Evolutionary conservation across 2,797 vertebrate genomes (phyloP).

Genomic region (Aplochiton taeniatus): DNA sequence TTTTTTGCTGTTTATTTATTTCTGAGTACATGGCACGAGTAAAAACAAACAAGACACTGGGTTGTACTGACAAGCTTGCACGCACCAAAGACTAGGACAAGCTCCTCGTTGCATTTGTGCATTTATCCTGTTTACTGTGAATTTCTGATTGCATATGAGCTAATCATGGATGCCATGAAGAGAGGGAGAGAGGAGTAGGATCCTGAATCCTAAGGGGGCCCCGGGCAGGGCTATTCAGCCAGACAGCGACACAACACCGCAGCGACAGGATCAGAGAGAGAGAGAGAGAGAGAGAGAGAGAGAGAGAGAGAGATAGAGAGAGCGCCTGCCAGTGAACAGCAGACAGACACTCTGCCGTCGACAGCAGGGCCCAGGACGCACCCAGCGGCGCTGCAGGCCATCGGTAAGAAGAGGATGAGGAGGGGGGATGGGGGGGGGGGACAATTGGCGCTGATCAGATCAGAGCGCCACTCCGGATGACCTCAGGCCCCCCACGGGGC

Average conservation of each 20-base stretch:
- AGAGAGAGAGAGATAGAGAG: neutral
- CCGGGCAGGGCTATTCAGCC: neutral
- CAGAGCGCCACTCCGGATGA: conserved; percentile 70
- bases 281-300: neutral
- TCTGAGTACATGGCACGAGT: conserved; percentile 8
- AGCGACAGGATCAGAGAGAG: neutral
- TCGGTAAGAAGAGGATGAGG: conserved; percentile 37
- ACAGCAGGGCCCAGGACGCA: conserved; percentile 24
- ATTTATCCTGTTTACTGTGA: neutral
- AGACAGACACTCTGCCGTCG: conserved; percentile 20
- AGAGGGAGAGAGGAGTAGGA: neutral
- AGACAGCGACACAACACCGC: neutral
- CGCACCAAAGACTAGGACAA: neutral
- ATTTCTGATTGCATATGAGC: neutral
- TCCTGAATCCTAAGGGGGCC: neutral
- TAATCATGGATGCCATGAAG: neutral
- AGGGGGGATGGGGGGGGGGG: conserved; percentile 8
- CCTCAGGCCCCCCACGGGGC: conserved; percentile 72
- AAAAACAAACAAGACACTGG: neutral
- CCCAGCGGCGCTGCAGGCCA: conserved; percentile 47
- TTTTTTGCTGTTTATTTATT: conserved; percentile 54
- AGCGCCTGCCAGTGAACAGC: conserved; percentile 2
- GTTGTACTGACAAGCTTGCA: neutral
- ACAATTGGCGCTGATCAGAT: conserved; percentile 64
- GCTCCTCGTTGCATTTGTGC: neutral